phyloP scores from a whole-genome alignment of 2,113 vertebrate species.

The Nesogale talazaci region DNA sequence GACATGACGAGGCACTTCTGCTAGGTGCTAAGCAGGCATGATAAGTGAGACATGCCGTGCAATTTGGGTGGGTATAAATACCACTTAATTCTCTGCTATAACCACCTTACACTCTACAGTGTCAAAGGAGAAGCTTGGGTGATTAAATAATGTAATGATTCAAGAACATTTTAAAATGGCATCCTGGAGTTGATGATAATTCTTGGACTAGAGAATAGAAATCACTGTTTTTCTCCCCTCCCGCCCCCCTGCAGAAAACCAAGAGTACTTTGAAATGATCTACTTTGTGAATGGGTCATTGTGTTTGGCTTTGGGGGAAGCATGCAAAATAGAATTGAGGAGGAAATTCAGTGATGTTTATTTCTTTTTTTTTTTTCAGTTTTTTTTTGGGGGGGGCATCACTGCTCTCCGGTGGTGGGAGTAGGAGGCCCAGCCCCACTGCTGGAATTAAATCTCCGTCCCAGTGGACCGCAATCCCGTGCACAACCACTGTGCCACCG shows the following conservation, averaged over 20 bases:
- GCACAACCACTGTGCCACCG: too few relatives aligned
- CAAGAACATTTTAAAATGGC: slow-evolving; percentile 1
- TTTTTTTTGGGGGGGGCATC: too few relatives aligned
- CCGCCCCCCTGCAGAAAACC: neutral
- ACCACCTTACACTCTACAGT: neutral
- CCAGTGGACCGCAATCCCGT: too few relatives aligned
- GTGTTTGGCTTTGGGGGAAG: neutral
- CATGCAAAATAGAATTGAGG: neutral
- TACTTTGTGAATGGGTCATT: neutral
- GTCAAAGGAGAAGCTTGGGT: neutral
- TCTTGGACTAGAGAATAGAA: neutral
- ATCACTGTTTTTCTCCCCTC: neutral
- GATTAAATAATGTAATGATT: slow-evolving; percentile 21
- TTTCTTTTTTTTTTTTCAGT: too few relatives aligned
- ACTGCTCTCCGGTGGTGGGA: too few relatives aligned
- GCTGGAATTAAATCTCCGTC: too few relatives aligned
- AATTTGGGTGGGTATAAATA: neutral
- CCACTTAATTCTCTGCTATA: slow-evolving; percentile 60
- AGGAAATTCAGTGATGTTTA: neutral
- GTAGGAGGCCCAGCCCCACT: too few relatives aligned
- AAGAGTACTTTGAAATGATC: neutral
- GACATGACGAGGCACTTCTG: neutral
- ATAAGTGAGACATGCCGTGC: neutral
- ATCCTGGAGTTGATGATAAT: slow-evolving; percentile 2
- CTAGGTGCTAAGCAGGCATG: neutral